Percentiles rank a stretch among this genome's conserved stretches.
These are phyloP conservation scores for Drosophila prolongata DNA, from an alignment of 2,888 invertebrate species.

Conservation along the genomic window DNA sequence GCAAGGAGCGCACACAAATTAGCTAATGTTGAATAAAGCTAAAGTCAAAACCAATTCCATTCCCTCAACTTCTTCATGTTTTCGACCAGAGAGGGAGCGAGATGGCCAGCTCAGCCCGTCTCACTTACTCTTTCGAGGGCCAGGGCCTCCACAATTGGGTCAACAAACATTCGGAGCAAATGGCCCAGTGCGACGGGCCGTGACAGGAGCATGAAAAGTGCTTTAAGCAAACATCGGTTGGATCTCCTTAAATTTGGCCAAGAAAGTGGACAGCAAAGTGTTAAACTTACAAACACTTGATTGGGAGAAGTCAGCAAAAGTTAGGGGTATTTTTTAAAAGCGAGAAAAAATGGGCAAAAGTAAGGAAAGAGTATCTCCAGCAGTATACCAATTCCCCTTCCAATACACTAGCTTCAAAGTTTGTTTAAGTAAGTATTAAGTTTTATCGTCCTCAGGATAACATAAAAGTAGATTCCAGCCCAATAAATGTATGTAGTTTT, in stretches of 20 bases:
- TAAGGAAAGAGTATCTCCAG: no score
- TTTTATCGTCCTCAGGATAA: no score
- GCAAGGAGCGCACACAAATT: constrained; percentile 60
- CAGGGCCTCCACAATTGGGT: constrained; percentile 65
- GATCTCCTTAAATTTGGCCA: constrained; percentile 35
- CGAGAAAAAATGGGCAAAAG: no score
- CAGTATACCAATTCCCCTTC: no score
- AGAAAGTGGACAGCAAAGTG: neutral
- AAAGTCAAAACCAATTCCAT: constrained; percentile 40
- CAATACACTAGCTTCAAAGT: no score
- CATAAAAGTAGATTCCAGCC: no score
- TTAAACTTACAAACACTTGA: neutral
- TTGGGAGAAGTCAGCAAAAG: neutral
- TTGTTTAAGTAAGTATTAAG: no score
- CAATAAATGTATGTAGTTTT: no score
- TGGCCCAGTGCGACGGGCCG: constrained; percentile 64
- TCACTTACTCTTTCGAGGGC: constrained; percentile 12
- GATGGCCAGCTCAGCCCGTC: neutral
- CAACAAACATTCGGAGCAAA: constrained; percentile 72
- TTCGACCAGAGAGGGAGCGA: neutral
- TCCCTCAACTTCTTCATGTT: constrained; percentile 26
- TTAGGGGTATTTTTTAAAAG: neutral
- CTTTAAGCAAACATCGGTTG: constrained; percentile 44
- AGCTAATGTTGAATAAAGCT: constrained; percentile 69
- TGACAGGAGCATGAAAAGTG: constrained; percentile 46